Base-by-base conservation (phyloP, 2,113 vertebrate genomes). In the Strigops habroptila region DNA sequence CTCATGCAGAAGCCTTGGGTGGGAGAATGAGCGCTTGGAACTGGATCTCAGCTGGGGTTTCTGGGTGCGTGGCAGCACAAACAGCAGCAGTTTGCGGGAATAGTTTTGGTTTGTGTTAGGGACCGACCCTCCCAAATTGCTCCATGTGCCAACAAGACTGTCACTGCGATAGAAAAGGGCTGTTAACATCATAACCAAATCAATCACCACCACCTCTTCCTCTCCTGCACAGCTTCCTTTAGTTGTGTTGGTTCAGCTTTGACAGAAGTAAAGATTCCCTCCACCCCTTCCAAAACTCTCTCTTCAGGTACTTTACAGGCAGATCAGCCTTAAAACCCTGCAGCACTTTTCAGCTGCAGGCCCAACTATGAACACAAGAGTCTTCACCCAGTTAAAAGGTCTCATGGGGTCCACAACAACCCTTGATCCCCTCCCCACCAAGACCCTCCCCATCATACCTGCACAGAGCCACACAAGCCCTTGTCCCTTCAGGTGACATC, bases 1-100 rank as follows among this genome's bases (percentile, higher is more conserved):
- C 35, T 10, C 59, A 6, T 0, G 0, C 27, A 67, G 17, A 8
- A 57, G 23, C 62, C n/a, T 35, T 1, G 24, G 5, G 19, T 8
- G 14, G 39, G 52, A 28, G 30, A 39, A 33, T 19, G 13, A 37
- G 27, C 65, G 57, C 57, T 59, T 14, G 2, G 57, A 35, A 59
- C 57, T 35, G 57, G 33, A 24, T 35, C 22, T 59, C 57, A 23
- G 4, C 23, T 35, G 57, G 57, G 57, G 55, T 59, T 59, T n/a
- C 55, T 23, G 55, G 55, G 55, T 23, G 33, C 23, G 55, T 9
- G 4, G 55, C 55, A 64, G 49, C 65, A 59, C 51, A 41, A 3
- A 10, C 37, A 73, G 74, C 76, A 62, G 77, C 39, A 35, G 25
- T 9, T 2, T 39, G 41, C 3, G 33, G 62, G 17, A 43, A 7